phyloP scores from a whole-genome alignment of 2,113 vertebrate species.

The Ellobius talpinus region DNA sequence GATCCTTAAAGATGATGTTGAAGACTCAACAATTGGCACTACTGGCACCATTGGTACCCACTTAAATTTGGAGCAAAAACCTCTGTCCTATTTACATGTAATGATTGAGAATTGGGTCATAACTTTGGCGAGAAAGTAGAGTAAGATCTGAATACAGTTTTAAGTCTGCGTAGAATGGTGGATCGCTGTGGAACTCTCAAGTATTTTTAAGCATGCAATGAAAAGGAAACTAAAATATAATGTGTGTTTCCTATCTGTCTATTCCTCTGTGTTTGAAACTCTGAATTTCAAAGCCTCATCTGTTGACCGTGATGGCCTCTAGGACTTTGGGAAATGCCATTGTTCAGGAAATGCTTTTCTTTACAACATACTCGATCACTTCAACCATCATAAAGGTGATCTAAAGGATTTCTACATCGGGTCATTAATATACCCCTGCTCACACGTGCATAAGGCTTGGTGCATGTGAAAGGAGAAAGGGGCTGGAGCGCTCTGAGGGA shows the following conservation, averaged over 20 bases:
- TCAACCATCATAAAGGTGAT: not conserved
- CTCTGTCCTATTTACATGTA: not conserved
- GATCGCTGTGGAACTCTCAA: not conserved
- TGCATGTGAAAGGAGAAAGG: not conserved
- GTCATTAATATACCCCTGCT: not conserved
- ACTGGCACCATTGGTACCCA: not conserved
- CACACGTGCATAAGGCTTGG: not conserved
- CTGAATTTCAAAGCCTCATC: not conserved
- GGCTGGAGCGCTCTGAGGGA: not conserved
- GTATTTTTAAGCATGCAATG: not conserved
- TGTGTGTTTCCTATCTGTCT: not conserved
- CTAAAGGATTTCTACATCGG: not conserved
- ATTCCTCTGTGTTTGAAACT: not conserved
- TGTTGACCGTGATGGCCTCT: not conserved
- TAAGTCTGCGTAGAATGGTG: not conserved
- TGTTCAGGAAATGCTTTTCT: not conserved
- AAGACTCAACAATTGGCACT: not conserved
- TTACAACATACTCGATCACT: not conserved
- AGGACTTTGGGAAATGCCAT: not conserved
- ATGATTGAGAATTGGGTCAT: not conserved
- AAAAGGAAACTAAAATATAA: constrained; percentile 49
- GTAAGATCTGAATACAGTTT: not conserved
- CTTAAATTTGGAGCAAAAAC: constrained; percentile 48
- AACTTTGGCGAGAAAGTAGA: not conserved
- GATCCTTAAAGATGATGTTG: not conserved